These are phyloP conservation scores for Delphinapterus leucas DNA, from an alignment of 2,113 vertebrate species.

Conservation along the genomic window DNA sequence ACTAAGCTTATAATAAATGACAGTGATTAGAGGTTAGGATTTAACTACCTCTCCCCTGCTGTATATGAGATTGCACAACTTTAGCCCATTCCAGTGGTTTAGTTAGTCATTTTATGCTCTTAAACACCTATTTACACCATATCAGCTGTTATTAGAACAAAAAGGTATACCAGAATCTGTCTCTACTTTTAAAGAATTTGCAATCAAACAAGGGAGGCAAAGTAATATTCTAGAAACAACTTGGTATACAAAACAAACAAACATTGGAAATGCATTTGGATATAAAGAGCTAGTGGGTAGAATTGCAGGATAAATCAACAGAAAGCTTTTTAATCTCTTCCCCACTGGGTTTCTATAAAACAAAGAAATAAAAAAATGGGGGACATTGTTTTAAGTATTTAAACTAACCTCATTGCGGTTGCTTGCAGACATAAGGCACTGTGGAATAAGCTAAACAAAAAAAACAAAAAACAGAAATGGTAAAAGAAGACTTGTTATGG, in stretches of 20 bases:
- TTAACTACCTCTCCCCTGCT: not conserved
- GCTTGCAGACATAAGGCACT: conserved; percentile 61
- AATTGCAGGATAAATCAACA: not conserved
- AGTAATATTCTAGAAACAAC: not conserved
- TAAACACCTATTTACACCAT: not conserved
- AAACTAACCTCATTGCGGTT: conserved; percentile 72
- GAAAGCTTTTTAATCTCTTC: not conserved
- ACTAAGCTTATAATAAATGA: not conserved
- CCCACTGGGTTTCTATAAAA: not conserved
- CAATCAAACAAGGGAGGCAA: not conserved
- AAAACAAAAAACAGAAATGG: not conserved
- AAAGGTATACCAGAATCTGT: not conserved
- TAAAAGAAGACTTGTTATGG: not conserved
- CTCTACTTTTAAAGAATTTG: not conserved
- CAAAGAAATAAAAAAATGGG: not conserved
- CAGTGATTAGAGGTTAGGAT: not conserved
- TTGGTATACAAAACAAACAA: not conserved
- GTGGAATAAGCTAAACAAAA: conserved; percentile 59
- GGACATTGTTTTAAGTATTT: not conserved
- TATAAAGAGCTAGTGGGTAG: not conserved
- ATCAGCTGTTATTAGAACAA: not conserved
- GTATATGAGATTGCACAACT: not conserved
- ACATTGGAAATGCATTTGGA: not conserved
- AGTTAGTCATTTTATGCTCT: not conserved
- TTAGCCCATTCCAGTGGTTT: not conserved